Evolutionary conservation across 2,113 vertebrate genomes (phyloP).

Genomic region (Oenanthe oenanthe): DNA sequence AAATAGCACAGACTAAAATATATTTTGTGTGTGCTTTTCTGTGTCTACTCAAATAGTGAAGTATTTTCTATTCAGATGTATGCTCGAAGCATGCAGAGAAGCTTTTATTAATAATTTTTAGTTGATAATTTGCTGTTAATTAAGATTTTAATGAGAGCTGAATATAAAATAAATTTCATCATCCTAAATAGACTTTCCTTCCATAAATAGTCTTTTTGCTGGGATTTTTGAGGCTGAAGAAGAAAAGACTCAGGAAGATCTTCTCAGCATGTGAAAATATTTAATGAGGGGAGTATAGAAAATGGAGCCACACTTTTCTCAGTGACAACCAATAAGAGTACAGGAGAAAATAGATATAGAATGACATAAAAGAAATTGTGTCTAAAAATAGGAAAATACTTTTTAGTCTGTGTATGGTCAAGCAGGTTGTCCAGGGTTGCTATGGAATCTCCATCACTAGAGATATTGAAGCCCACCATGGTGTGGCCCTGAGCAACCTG

Average conservation of each 20-base stretch:
- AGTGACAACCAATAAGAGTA: neutral
- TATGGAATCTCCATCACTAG: neutral
- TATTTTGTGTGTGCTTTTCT: neutral
- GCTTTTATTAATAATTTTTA: neutral
- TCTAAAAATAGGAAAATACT: neutral
- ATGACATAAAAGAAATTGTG: neutral
- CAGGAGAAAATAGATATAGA: neutral
- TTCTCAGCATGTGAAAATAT: neutral
- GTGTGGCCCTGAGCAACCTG: rapidly evolving
- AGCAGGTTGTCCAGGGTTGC: neutral
- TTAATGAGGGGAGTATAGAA: neutral
- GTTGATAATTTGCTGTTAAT: neutral
- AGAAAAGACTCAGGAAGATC: neutral
- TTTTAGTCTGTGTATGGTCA: rapidly evolving
- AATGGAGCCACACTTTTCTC: neutral
- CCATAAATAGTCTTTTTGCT: neutral
- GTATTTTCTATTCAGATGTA: neutral
- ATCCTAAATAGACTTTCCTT: neutral
- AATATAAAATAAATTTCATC: neutral
- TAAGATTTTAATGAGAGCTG: neutral
- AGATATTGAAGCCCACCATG: neutral
- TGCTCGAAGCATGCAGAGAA: neutral
- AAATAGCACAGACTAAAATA: neutral
- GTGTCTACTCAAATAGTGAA: neutral
- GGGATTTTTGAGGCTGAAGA: neutral